phyloP scores from a whole-genome alignment of 2,113 vertebrate species.

The Myrmecobius fasciatus region DNA sequence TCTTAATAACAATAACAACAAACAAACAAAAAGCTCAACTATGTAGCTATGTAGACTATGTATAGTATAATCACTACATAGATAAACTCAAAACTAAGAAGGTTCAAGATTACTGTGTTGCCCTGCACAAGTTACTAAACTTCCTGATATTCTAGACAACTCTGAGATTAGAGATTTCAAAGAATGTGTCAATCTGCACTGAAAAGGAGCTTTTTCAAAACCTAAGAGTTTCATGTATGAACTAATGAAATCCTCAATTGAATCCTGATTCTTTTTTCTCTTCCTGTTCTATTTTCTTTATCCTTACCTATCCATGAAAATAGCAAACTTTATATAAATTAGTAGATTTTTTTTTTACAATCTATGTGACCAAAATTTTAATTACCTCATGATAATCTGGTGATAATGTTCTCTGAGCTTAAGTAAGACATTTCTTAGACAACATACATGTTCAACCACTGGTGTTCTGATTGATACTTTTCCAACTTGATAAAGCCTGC shows the following conservation, averaged over 20 bases:
- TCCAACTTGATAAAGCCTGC: not conserved
- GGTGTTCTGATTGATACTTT: not conserved
- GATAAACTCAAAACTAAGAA: not conserved
- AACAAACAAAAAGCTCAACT: not conserved
- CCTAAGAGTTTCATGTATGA: not conserved
- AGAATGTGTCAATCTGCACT: not conserved
- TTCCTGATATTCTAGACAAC: not conserved
- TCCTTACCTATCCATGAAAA: not conserved
- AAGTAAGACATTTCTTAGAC: not conserved
- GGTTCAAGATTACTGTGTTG: not conserved
- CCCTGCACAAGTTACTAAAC: not conserved
- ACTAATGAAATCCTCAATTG: not conserved
- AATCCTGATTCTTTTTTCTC: not conserved
- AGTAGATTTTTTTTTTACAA: not conserved
- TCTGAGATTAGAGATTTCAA: not conserved
- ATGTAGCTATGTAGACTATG: not conserved
- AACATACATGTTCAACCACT: not conserved
- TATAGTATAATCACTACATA: not conserved
- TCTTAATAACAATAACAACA: not conserved
- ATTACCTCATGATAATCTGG: not conserved
- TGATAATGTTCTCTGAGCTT: not conserved
- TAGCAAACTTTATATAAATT: not conserved
- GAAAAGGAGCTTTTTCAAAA: not conserved
- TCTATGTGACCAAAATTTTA: no score
- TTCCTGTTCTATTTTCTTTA: not conserved